A percentile compares a stretch with the other conserved stretches of the same genome.
phyloP scores from a whole-genome alignment of 2,888 invertebrate genomes.

The Malthinus seriepunctatus region DNA sequence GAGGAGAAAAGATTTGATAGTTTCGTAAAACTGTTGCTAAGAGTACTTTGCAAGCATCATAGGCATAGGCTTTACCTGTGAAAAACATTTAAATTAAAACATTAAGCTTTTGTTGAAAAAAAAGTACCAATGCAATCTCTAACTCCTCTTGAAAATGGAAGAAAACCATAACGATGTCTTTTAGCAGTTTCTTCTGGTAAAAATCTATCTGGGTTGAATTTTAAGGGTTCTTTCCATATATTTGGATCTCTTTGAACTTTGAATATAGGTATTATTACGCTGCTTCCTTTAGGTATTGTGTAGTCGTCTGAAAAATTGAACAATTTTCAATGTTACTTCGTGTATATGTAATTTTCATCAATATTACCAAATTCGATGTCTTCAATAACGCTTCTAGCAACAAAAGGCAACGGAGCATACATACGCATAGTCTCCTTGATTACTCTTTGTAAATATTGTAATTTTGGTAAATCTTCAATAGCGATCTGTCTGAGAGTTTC shows the following conservation, averaged over 20 bases:
- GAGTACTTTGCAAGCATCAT: slow-evolving; percentile 51
- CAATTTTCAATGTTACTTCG: neutral
- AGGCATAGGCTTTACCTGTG: slow-evolving; percentile 50
- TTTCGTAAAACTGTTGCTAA: slow-evolving; percentile 46
- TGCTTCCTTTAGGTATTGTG: slow-evolving; percentile 19
- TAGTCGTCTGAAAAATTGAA: neutral
- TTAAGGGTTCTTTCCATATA: slow-evolving; percentile 61
- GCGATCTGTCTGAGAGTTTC: slow-evolving; percentile 33
- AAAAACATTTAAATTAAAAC: too few species aligned
- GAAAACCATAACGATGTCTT: slow-evolving; percentile 55
- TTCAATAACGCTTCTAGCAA: slow-evolving; percentile 38
- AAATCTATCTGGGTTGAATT: slow-evolving; percentile 64
- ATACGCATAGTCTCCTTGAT: slow-evolving; percentile 45
- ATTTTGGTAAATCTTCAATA: slow-evolving; percentile 44
- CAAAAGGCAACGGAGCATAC: slow-evolving; percentile 43
- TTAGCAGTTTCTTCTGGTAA: slow-evolving; percentile 55
- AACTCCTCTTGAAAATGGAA: slow-evolving; percentile 56
- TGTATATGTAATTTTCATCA: slow-evolving; percentile 6
- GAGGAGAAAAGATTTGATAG: slow-evolving; percentile 37
- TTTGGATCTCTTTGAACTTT: slow-evolving; percentile 57
- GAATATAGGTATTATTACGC: slow-evolving; percentile 53
- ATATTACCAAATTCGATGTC: slow-evolving; percentile 40
- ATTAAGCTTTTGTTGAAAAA: too few species aligned
- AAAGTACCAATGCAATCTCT: slow-evolving; percentile 61
- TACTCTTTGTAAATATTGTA: slow-evolving; percentile 45